Conservation (phyloP, 2,797 vertebrate genomes). For the Gallinago nigripennis region DNA sequence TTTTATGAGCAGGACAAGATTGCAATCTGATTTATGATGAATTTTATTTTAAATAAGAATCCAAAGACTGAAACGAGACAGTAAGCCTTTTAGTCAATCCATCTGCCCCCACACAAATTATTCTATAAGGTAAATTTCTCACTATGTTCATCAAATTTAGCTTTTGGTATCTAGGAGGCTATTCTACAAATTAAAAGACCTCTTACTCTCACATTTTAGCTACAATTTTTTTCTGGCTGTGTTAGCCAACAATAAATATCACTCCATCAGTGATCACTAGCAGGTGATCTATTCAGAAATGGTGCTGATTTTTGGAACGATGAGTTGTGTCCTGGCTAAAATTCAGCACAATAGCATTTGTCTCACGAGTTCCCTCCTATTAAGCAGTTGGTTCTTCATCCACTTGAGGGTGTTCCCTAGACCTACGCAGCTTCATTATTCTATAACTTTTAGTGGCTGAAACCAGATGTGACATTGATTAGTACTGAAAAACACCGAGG, state of each 20-base stretch:
- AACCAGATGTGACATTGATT: background rate
- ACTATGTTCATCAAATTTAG: background rate
- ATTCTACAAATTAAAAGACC: background rate
- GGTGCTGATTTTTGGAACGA: background rate
- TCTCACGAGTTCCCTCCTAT: background rate
- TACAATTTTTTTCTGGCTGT: background rate
- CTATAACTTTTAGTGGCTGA: background rate
- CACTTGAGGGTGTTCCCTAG: background rate
- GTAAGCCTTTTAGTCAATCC: background rate
- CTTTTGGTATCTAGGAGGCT: background rate
- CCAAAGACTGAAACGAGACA: background rate
- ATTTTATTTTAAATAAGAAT: conserved; percentile 37
- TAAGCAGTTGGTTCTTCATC: background rate
- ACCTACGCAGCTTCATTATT: background rate
- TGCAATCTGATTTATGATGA: conserved; percentile 18
- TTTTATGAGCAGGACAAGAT: background rate
- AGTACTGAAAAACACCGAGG: background rate
- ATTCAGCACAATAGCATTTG: background rate
- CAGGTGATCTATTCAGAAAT: background rate
- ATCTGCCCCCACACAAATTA: background rate
- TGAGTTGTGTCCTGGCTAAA: background rate
- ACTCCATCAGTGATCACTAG: background rate
- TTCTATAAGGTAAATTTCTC: background rate
- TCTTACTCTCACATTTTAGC: background rate
- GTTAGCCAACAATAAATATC: background rate